Evolutionary conservation across 2,113 vertebrate species (phyloP), one percentile per base, ranked within the genome.

Genomic region (Leptobrachium leishanense): DNA sequence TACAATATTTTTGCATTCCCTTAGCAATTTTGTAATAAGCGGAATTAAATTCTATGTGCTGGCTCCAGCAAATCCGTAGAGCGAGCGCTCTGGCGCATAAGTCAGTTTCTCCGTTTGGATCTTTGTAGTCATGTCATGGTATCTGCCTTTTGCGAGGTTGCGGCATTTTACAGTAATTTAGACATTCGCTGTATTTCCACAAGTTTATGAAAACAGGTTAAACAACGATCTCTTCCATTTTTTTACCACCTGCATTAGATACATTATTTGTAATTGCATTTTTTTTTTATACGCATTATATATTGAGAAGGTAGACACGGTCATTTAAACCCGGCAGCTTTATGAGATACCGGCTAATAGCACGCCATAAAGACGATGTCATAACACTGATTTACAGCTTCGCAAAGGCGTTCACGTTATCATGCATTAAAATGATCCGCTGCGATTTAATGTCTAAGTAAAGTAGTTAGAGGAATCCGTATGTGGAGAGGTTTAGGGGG

Each of bases 21-120:
- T 81, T 74, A 81, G 78, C 78, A 68, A 68, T 74, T 81, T 81
- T 68, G 65, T 74, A 81, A 81, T 81, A 81, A 81, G 78, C 68
- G 72, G 72, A 68, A 81, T 81, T 81, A 74, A 68, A 81, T 74
- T 79, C 62, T 55, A 59, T 41, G 64, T 63, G 78, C 64, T 40
- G 64, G 53, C 72, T 62, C 15, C 44, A 68, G 54, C 41, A 74
- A 74, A 68, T 81, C 78, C 65, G 11, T 50, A 68, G 20, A 50
- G 71, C 42, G 57, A 73, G 44, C 46, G 39, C 50, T 50, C 2
- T 44, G 6, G 64, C 67, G 15, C 43, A 59, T 8, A 62, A 50
- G 46, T 53, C 59, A 1, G 69, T 42, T 59, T 39, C 43, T 55
- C 41, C 43, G 41, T 46, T 6, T 6, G n/a, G 13, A 13, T 43